Base-by-base conservation (phyloP, 1,140 invertebrate genomes). In the Nebria ingens region DNA sequence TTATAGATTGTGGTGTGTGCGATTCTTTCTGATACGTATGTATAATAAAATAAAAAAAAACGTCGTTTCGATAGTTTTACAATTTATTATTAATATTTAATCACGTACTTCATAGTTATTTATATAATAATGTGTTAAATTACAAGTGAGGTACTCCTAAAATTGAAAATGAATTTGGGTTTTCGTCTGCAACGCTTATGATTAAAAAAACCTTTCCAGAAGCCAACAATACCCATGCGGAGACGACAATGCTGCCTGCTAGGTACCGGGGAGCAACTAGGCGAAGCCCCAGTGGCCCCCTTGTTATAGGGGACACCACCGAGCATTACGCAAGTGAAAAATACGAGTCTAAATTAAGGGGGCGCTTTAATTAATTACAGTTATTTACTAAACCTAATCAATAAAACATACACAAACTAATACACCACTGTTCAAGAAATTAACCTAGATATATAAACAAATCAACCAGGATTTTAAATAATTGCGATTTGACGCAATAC, bases 141-240 rank as follows among this genome's bases (percentile, higher is more conserved):
- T n/a, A n/a, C n/a, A n/a, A n/a, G n/a, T n/a, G n/a, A n/a, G n/a
- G n/a, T 40, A 55, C 21, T 58, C 11, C 19, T 52, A 56, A 56
- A 22, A 55, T 38, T 52, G 22, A 17, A 17, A 11, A 45, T 51
- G 21, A 12, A 11, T 22, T 22, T 22, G 20, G 53, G 45, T 81
- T 69, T 81, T 71, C 81, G 77, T 74, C 82, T 79, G 73, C 78
- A 79, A 73, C 78, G 77, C 76, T 84, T 85, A 74, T 80, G 76
- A 80, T 82, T 85, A 76, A 84, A 85, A 80, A 79, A 85, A 72
- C 83, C 82, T 75, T 76, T 84, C 82, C 83, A 85, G 76, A 79
- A 80, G 71, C 83, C 82, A 76, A 85, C 80, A 75, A 82, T 79
- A 79, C 79, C 78, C 76, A 77, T 84, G 72, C 76, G 71, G 74